Conservation (phyloP, 2,113 vertebrate species). For the Platysternon megacephalum region DNA sequence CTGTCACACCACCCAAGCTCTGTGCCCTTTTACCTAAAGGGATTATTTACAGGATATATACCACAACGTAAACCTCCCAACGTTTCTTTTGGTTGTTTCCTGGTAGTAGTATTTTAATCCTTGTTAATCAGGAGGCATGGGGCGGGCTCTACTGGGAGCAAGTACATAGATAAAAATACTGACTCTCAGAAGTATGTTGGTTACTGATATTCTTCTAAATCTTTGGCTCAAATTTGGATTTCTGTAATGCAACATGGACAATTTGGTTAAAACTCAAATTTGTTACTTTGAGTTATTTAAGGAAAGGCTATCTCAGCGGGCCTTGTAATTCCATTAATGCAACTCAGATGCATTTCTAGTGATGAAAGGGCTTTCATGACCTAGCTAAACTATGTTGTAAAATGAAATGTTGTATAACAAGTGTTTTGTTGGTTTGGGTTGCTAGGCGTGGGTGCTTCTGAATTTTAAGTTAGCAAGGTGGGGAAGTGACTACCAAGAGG, state of each 20-base stretch:
- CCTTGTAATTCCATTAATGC: neutral
- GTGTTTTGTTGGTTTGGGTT: neutral
- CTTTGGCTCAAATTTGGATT: neutral
- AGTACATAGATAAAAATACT: neutral
- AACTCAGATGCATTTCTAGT: neutral
- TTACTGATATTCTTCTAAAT: neutral
- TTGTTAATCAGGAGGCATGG: neutral
- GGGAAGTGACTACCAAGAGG: neutral
- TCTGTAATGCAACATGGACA: neutral
- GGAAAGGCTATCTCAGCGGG: neutral
- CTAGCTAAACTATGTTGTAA: neutral
- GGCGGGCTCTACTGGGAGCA: neutral
- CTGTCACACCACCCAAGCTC: neutral
- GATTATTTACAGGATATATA: neutral
- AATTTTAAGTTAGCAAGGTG: neutral
- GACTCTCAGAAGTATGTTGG: neutral
- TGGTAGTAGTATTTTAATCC: neutral
- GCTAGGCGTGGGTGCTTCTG: neutral
- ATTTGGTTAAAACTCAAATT: neutral
- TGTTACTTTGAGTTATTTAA: neutral
- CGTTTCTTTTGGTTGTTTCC: neutral
- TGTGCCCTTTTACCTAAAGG: neutral
- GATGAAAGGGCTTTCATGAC: neutral
- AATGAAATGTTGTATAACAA: neutral
- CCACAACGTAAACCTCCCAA: neutral